Percentiles rank a stretch among this genome's conserved stretches.
phyloP scores from a whole-genome alignment of 2,797 vertebrate species.

The Discoglossus pictus region DNA sequence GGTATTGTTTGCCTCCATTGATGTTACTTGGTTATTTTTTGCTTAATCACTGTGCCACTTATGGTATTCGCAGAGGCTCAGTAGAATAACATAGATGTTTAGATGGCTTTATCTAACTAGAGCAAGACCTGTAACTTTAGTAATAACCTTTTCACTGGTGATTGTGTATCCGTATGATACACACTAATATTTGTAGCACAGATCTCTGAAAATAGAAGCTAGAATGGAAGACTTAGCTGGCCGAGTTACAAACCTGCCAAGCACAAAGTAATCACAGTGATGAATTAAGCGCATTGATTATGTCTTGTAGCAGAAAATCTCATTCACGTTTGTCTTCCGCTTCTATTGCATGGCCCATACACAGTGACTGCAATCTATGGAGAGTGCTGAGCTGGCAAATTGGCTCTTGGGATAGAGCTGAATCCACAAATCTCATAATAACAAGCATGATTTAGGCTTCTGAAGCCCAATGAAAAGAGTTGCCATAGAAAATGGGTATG shows the following conservation, averaged over 20 bases:
- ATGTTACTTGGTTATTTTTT: too few species aligned
- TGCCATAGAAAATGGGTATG: not conserved
- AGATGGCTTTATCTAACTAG: too few species aligned
- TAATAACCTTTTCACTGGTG: too few species aligned
- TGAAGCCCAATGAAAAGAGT: not conserved
- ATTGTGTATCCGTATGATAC: too few species aligned
- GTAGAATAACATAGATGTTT: too few species aligned
- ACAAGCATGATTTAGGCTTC: not conserved
- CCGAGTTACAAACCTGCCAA: conserved; percentile 16
- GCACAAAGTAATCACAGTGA: conserved; percentile 12
- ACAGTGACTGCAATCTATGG: conserved; percentile 1
- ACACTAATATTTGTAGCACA: too few species aligned
- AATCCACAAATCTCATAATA: conserved; percentile 4
- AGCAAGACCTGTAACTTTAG: too few species aligned
- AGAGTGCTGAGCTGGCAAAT: conserved; percentile 2
- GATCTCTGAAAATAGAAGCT: too few species aligned
- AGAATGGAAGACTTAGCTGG: not conserved
- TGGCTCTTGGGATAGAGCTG: conserved; percentile 1
- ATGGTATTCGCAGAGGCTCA: too few species aligned
- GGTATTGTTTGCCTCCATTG: too few species aligned
- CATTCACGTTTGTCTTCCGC: conserved; percentile 12
- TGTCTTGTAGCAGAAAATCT: not conserved
- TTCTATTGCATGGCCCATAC: not conserved
- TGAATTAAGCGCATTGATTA: conserved; percentile 11
- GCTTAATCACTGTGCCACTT: too few species aligned